Conservation (phyloP, 1,140 invertebrate genomes). For the Zaprionus africanus region DNA sequence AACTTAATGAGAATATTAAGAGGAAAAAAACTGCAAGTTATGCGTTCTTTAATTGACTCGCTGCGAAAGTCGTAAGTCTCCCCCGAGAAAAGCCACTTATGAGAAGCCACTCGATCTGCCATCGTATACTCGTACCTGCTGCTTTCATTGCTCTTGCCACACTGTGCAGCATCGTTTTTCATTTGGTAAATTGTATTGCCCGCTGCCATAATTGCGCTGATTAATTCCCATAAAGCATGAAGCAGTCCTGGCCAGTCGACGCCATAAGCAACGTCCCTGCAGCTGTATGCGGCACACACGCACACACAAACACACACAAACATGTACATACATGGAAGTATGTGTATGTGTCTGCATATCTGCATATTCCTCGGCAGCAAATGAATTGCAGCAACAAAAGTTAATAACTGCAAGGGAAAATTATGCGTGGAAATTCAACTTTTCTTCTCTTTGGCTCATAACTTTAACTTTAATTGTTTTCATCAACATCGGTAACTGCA, state of each 20-base stretch:
- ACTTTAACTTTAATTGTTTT: conserved; percentile 65
- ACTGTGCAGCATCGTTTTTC: conserved; percentile 49
- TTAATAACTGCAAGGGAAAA: conserved; percentile 51
- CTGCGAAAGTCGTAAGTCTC: not conserved
- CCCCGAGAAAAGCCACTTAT: conserved; percentile 1
- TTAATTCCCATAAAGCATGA: conserved; percentile 76
- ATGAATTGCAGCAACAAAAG: conserved; percentile 70
- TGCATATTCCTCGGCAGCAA: conserved; percentile 38
- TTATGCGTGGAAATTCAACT: conserved; percentile 34
- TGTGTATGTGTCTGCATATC: conserved; percentile 32
- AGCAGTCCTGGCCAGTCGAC: conserved; percentile 27
- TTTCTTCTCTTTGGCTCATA: conserved; percentile 43
- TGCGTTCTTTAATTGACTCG: conserved; percentile 18
- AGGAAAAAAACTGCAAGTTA: conserved; percentile 4
- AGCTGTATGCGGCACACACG: conserved; percentile 15
- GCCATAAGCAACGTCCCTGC: conserved; percentile 10
- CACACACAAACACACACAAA: not conserved
- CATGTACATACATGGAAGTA: not conserved
- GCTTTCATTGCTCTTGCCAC: not conserved
- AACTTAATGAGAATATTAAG: conserved; percentile 16
- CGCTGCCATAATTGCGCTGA: conserved; percentile 73
- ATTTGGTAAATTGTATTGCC: conserved; percentile 77
- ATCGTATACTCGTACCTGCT: not conserved
- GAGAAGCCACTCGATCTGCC: not conserved
- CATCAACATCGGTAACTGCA: conserved; percentile 45